These are phyloP conservation scores for Coenonympha glycerion DNA, from an alignment of 2,888 invertebrate genomes.

Conservation along the genomic window DNA sequence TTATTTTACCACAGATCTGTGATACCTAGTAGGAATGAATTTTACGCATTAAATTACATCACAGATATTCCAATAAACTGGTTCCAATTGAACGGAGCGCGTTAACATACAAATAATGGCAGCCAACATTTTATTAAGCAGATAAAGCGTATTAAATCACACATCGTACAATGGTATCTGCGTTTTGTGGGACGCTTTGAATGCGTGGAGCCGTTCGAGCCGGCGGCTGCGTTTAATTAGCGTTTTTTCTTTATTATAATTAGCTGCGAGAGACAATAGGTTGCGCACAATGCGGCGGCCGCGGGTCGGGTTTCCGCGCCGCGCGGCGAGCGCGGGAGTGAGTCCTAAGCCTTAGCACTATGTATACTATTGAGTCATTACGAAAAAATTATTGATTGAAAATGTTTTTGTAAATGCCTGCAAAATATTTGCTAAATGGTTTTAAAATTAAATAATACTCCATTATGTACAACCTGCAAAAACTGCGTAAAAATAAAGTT, in stretches of 20 bases:
- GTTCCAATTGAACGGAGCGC: background rate
- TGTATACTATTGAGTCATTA: too few species aligned
- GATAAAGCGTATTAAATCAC: slow-evolving; percentile 13
- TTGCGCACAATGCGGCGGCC: slow-evolving; percentile 32
- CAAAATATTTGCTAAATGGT: too few species aligned
- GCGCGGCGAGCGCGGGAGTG: slow-evolving; percentile 1
- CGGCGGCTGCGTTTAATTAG: slow-evolving; percentile 38
- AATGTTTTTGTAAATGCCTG: too few species aligned
- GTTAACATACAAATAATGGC: background rate
- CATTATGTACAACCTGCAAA: too few species aligned
- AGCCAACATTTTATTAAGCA: background rate
- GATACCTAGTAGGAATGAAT: too few species aligned
- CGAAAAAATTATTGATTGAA: background rate
- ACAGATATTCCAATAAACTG: background rate
- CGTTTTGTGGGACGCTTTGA: slow-evolving; percentile 13
- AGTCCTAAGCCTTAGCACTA: background rate
- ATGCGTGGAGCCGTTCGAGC: slow-evolving; percentile 10
- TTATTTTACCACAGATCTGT: too few species aligned
- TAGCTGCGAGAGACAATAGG: slow-evolving; percentile 51
- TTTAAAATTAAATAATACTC: too few species aligned
- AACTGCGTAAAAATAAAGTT: too few species aligned
- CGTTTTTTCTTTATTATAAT: slow-evolving; percentile 48
- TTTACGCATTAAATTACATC: background rate
- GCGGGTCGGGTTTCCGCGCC: slow-evolving; percentile 45
- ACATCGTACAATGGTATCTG: slow-evolving; percentile 17